A percentile compares a stretch with the other conserved stretches of the same genome.
These are phyloP conservation scores for Condylura cristata DNA, from an alignment of 2,113 vertebrate genomes.

Conservation along the genomic window DNA sequence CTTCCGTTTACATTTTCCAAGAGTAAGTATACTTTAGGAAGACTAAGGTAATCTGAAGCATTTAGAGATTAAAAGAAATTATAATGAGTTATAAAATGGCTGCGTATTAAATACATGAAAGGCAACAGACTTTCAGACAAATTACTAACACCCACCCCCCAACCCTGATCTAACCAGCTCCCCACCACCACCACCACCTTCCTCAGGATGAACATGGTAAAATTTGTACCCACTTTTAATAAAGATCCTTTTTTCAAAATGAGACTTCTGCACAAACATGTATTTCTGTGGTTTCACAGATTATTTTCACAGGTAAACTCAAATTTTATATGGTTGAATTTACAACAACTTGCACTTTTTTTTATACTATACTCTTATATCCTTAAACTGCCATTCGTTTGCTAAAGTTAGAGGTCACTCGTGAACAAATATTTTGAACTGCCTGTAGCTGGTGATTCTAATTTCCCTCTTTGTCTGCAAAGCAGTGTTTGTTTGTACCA, in stretches of 20 bases:
- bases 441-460: not conserved
- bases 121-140: constrained; percentile 21
- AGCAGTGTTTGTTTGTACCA: constrained; percentile 55
- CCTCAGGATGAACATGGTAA: not conserved
- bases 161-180: not conserved
- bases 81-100: constrained; percentile 48
- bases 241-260: constrained; percentile 37
- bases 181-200: not conserved
- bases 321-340: not conserved
- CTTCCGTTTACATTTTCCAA: constrained; percentile 51
- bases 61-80: not conserved
- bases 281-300: not conserved
- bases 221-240: not conserved
- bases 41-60: not conserved
- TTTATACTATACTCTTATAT: not conserved
- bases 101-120: constrained; percentile 49
- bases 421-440: not conserved
- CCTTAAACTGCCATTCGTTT: not conserved
- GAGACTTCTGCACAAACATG: not conserved
- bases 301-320: not conserved
- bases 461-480: constrained; percentile 30
- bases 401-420: not conserved
- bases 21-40: constrained; percentile 19
- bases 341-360: not conserved
- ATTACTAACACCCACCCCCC: not conserved